A percentile compares a stretch with the other conserved stretches of the same genome.
Conservation (phyloP, 2,113 vertebrate genomes). For the Clarias magur region DNA sequence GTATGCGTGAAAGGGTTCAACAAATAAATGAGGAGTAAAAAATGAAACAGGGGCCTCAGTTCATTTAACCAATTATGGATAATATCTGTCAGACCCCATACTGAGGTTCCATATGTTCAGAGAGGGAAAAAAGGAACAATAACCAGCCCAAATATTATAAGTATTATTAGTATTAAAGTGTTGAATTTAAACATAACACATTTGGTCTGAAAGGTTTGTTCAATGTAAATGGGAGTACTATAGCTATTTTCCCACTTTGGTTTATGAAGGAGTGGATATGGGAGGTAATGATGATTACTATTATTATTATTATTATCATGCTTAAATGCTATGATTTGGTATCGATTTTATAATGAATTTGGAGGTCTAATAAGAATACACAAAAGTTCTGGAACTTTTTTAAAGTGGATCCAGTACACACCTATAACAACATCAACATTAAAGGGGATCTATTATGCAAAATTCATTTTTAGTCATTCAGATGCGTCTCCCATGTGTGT, state of each 20-base stretch:
- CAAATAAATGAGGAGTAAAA: not conserved
- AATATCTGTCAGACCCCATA: conserved; percentile 1
- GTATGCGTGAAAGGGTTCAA: not conserved
- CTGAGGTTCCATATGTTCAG: not conserved
- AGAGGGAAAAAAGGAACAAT: not conserved
- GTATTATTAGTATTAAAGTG: not conserved
- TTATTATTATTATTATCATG: not conserved
- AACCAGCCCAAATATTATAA: not conserved
- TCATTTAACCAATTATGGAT: not conserved
- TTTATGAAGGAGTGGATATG: not conserved
- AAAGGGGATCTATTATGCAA: no score
- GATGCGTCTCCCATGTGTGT: no score
- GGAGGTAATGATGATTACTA: not conserved
- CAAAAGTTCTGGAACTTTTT: not conserved
- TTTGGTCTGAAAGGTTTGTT: not conserved
- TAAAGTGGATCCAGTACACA: not conserved
- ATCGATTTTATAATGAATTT: not conserved
- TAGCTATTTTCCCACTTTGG: not conserved
- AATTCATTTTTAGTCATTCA: no score
- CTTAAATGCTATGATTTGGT: not conserved
- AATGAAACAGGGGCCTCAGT: not conserved
- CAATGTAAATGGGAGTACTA: not conserved
- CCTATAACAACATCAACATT: no score
- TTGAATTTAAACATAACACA: not conserved
- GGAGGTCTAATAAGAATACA: not conserved